Conservation (phyloP, 64 coral and sea anemone genomes). For the Stichodactyla mertensii region DNA sequence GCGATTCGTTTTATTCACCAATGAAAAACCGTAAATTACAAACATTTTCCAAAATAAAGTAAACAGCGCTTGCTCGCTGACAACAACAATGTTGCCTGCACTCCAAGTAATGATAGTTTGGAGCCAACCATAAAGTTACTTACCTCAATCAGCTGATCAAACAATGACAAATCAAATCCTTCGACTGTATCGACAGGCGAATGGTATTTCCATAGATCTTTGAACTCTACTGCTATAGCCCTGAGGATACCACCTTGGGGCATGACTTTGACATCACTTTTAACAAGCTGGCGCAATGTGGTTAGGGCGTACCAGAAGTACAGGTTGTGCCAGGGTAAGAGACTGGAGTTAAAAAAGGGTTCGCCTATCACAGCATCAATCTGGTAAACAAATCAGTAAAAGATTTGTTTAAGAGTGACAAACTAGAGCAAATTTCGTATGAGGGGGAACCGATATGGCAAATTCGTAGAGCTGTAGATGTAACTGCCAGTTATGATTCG, state of each 20-base stretch:
- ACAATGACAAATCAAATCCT: conserved; percentile 74
- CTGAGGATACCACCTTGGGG: conserved; percentile 48
- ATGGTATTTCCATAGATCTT: conserved; percentile 96
- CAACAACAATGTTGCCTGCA: too few species aligned
- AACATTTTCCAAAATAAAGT: too few species aligned
- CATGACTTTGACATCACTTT: conserved; percentile 39
- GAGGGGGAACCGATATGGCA: too few species aligned
- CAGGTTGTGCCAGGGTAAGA: conserved; percentile 91
- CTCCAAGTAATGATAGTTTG: too few species aligned
- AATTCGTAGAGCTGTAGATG: too few species aligned
- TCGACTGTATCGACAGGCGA: conserved; percentile 72
- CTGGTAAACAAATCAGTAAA: conserved; percentile 23
- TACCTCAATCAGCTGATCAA: conserved; percentile 86
- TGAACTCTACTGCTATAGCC: conserved; percentile 84
- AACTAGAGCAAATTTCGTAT: too few species aligned
- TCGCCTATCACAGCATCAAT: conserved; percentile 83
- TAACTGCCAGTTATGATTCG: too few species aligned
- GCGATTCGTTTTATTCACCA: too few species aligned
- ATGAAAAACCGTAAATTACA: too few species aligned
- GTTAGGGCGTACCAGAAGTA: conserved; percentile 91
- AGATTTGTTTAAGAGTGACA: not conserved
- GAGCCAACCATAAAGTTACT: not conserved
- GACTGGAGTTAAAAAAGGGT: conserved; percentile 71
- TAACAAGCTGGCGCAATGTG: conserved; percentile 23
- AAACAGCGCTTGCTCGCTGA: too few species aligned